Conservation (phyloP, 2,888 invertebrate species). For the Erebia epiphron region DNA sequence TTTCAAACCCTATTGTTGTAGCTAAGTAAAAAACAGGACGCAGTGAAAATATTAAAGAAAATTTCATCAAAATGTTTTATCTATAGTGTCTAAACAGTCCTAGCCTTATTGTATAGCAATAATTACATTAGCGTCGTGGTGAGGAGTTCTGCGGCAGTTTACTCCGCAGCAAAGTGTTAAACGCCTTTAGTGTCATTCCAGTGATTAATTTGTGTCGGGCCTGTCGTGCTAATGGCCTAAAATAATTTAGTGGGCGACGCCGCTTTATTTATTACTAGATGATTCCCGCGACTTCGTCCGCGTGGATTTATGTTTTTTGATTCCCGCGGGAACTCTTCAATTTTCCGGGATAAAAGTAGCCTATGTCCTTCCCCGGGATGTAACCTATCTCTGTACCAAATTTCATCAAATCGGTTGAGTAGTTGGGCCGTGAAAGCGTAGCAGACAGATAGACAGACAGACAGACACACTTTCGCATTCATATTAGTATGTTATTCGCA, state of each 20-base stretch:
- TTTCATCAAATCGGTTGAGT: too few species aligned
- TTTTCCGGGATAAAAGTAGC: too few species aligned
- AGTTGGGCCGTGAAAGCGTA: too few species aligned
- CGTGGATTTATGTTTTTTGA: too few species aligned
- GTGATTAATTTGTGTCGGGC: slow-evolving; percentile 78
- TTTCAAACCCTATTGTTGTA: slow-evolving; percentile 11
- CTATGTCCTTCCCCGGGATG: too few species aligned
- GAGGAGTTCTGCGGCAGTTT: slow-evolving; percentile 42
- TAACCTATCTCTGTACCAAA: too few species aligned
- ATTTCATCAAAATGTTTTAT: slow-evolving; percentile 24
- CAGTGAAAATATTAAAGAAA: slow-evolving; percentile 16
- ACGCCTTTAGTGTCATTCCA: slow-evolving; percentile 74
- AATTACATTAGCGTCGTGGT: slow-evolving; percentile 43
- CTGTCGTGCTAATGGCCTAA: slow-evolving; percentile 77
- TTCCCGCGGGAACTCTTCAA: too few species aligned
- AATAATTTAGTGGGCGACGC: slow-evolving; percentile 78
- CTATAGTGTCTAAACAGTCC: slow-evolving; percentile 35
- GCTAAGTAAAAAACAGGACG: not conserved
- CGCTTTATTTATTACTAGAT: slow-evolving; percentile 74
- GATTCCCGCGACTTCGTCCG: too few species aligned
- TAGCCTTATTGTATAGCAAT: slow-evolving; percentile 41
- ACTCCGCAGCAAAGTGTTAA: slow-evolving; percentile 69
- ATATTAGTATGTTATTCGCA: too few species aligned
- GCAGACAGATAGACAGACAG: too few species aligned
- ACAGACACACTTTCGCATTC: too few species aligned